A percentile compares a stretch with the other conserved stretches of the same genome.
Evolutionary conservation across 37 sponge, comb jelly and placozoan genomes (phyloP).

Genomic region (Chondrosia reniformis): DNA sequence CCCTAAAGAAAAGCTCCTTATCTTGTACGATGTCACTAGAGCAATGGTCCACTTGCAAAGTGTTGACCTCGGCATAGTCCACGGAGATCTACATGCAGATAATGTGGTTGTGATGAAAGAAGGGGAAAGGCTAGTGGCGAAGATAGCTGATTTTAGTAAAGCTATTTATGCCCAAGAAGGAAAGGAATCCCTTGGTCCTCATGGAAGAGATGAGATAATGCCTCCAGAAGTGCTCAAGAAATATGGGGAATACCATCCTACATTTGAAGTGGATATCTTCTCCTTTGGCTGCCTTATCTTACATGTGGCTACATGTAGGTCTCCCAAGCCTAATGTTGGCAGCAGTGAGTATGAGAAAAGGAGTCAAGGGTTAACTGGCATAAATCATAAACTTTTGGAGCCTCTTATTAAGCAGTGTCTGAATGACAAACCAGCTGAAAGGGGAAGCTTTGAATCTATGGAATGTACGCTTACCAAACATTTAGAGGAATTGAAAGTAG

Average conservation of each 20-base stretch:
- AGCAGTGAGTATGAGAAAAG: not conserved
- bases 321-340: not conserved
- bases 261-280: not conserved
- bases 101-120: not conserved
- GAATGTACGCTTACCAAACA: not conserved
- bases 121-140: not conserved
- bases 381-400: not conserved
- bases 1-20: not conserved
- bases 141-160: not conserved
- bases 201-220: not conserved
- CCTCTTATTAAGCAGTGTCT: not conserved
- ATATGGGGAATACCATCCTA: not conserved
- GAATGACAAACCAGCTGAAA: not conserved
- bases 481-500: too few species aligned
- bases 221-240: slow-evolving; percentile 10
- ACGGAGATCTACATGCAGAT: not conserved
- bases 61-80: not conserved
- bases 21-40: not conserved
- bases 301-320: not conserved
- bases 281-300: slow-evolving; percentile 13
- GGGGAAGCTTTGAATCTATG: not conserved
- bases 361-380: not conserved
- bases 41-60: not conserved
- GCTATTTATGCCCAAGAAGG: too few species aligned
- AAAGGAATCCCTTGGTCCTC: not conserved